Conservation (phyloP, 2,888 invertebrate species). For the Acrobasis repandana region DNA sequence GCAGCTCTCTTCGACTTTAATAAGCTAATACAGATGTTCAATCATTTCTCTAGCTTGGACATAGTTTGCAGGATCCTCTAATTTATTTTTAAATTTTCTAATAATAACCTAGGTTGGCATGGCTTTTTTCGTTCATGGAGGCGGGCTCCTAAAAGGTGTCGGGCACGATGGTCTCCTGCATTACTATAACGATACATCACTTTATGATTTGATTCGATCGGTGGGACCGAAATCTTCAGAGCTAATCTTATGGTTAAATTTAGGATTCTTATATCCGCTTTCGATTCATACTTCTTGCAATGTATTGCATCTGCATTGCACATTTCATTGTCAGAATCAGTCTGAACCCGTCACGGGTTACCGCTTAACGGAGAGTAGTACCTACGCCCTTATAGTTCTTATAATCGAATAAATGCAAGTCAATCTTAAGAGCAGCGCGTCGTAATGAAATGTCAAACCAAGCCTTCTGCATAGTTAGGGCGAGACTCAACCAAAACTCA, state of each 20-base stretch:
- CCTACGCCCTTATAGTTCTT: too few relatives aligned
- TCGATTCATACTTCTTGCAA: conserved; percentile 81
- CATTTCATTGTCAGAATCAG: conserved; percentile 75
- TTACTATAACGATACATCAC: conserved; percentile 76
- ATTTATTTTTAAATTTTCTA: conserved; percentile 86
- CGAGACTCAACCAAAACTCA: too few relatives aligned
- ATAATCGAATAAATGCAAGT: too few relatives aligned
- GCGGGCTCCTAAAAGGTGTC: conserved; percentile 48
- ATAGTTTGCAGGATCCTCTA: conserved; percentile 88
- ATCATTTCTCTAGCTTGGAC: conserved; percentile 90
- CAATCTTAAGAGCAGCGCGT: too few relatives aligned
- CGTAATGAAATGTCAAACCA: too few relatives aligned
- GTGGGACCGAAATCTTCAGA: conserved; percentile 45
- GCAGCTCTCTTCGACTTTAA: conserved; percentile 87
- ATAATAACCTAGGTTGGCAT: conserved; percentile 88
- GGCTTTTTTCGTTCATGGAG: conserved; percentile 83
- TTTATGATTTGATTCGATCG: conserved; percentile 66
- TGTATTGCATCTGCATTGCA: conserved; percentile 80
- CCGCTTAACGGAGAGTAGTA: too few relatives aligned
- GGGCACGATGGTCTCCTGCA: conserved; percentile 61
- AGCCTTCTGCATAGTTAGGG: too few relatives aligned
- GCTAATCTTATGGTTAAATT: conserved; percentile 67
- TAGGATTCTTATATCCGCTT: conserved; percentile 69
- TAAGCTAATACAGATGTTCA: conserved; percentile 88
- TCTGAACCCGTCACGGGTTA: too few relatives aligned